Base-by-base conservation (phyloP, 1,140 invertebrate genomes). In the Ostrea denselamellosa region DNA sequence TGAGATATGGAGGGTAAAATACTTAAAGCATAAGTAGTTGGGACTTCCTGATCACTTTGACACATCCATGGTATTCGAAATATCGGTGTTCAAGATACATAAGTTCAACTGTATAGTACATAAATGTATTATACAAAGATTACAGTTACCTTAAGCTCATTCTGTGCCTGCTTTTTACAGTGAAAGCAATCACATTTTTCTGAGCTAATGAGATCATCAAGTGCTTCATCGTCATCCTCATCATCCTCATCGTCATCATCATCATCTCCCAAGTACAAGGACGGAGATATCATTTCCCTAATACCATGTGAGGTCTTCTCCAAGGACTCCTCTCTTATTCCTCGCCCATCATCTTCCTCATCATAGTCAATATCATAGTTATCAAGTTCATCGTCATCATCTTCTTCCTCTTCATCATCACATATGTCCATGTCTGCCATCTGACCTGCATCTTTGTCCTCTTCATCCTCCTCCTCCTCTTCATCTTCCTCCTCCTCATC, bases 121-220 rank as follows among this genome's bases (percentile, higher is more conserved):
- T 44, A 44, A 44, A 44, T 44, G 34, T 44, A 44, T 44, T 44
- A 44, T 5, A 44, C 5, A 44, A 44, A 44, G 34, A 44, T 44
- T 44, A 44, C 34, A 44, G 34, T 89, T 88, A 91, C 91, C 87
- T 91, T 86, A 77, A 92, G 90, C 88, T 93, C 92, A 58, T 92
- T 85, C 87, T 92, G 90, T 10, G 91, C 89, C 86, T 92, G 91
- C 28, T 90, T 87, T 17, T 91, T 90, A 91, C 92, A 93, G 83
- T 93, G 93, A 85, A 92, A 91, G 90, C 92, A 93, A 86, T 92
- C 92, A 92, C 93, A 93, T 53, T 89, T 90, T n/a, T 91, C 90
- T 4, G 88, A 87, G 54, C 83, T 89, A 22, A 89, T 89, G 17
- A 90, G 77, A 14, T 87, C 88, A 51, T 82, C 88, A n/a, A 82